Percentiles rank a stretch among this genome's conserved stretches.
These are phyloP conservation scores for Poecile montanus DNA, from an alignment of 2,797 vertebrate genomes.

Conservation along the genomic window DNA sequence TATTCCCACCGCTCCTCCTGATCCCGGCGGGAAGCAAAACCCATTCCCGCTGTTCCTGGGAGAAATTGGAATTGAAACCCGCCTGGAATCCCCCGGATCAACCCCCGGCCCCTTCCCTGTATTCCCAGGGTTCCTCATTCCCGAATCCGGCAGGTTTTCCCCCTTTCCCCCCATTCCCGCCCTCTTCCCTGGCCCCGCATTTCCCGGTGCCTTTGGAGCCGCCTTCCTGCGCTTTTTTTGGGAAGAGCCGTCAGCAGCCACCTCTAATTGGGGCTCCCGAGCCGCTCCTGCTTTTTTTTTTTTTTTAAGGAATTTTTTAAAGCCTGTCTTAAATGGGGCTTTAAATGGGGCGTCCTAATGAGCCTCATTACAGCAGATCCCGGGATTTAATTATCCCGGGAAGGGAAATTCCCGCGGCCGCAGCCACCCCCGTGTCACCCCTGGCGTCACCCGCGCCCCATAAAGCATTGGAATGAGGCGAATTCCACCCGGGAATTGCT, in stretches of 20 bases:
- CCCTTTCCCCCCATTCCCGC: rapidly evolving
- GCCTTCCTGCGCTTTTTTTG: background rate
- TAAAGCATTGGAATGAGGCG: background rate
- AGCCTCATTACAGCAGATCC: constrained; percentile 48
- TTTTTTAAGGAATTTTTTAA: background rate
- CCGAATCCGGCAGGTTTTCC: background rate
- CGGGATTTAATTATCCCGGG: background rate
- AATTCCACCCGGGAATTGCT: background rate
- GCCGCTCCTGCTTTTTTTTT: background rate
- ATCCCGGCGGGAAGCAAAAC: background rate
- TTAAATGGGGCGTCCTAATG: constrained; percentile 50
- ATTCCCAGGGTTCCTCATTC: background rate
- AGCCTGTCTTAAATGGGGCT: constrained; percentile 20
- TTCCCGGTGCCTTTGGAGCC: background rate
- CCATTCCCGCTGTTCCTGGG: background rate
- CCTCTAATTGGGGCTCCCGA: constrained; percentile 1
- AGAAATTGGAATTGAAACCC: background rate
- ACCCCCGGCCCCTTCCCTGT: background rate
- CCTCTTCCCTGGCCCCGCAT: background rate
- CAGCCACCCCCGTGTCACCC: background rate
- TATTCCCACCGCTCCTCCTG: background rate
- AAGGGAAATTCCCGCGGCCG: background rate
- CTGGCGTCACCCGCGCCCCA: constrained; percentile 14
- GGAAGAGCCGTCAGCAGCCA: background rate
- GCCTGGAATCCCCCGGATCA: rapidly evolving